These are phyloP conservation scores for Rhagonycha lutea DNA, from an alignment of 2,888 invertebrate species.

Conservation along the genomic window DNA sequence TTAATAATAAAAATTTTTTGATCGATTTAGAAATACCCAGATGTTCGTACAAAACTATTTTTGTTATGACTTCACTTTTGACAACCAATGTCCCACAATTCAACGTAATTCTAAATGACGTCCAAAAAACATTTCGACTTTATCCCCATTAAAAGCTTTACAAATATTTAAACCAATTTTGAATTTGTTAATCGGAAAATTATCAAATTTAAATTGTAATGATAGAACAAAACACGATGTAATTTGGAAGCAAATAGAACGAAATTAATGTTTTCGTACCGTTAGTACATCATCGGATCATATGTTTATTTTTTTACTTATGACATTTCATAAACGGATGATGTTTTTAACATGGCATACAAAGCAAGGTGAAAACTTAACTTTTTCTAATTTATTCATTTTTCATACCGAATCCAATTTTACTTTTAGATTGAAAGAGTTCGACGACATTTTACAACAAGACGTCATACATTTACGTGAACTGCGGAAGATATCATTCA, in stretches of 20 bases:
- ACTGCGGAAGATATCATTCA: slow-evolving; percentile 75
- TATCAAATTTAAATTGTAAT: background rate
- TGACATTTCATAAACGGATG: background rate
- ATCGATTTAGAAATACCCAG: slow-evolving; percentile 41
- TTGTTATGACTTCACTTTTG: slow-evolving; percentile 51
- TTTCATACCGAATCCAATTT: background rate
- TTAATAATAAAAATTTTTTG: slow-evolving; percentile 13
- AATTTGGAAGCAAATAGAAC: background rate
- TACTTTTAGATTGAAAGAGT: slow-evolving; percentile 73
- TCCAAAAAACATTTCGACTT: slow-evolving; percentile 1
- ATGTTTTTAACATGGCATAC: slow-evolving; percentile 45
- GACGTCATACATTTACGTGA: slow-evolving; percentile 73
- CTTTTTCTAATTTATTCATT: slow-evolving; percentile 8
- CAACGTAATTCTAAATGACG: slow-evolving; percentile 16
- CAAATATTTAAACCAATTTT: background rate
- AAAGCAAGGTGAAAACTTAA: slow-evolving; percentile 46
- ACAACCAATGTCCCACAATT: slow-evolving; percentile 39
- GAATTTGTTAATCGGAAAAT: background rate
- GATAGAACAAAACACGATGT: background rate
- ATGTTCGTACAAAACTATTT: slow-evolving; percentile 47
- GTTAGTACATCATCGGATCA: background rate
- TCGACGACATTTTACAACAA: slow-evolving; percentile 71
- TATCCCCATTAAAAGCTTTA: background rate
- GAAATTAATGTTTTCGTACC: background rate
- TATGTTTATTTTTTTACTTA: background rate